Evolutionary conservation across 1,140 invertebrate genomes (phyloP), one percentile per base, ranked within the genome.

Genomic region (Luehdorfia chinensis): DNA sequence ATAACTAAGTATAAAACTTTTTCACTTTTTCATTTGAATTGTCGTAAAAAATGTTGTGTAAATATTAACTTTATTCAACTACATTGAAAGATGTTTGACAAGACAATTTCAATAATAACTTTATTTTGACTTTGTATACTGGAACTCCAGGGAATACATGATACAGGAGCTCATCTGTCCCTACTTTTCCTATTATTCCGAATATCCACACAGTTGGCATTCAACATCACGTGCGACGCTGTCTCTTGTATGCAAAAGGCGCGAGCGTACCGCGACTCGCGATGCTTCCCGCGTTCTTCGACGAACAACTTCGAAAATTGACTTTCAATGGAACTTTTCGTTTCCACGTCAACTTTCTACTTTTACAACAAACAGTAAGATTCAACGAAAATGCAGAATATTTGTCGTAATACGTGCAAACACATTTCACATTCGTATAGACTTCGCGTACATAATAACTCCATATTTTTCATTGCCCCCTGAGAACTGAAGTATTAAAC

Each of bases 251-350:
- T 57, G 49, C 55, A 57, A 52, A 52, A 46, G 55, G 49, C 55
- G 39, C 43, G 39, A 21, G 31, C 37, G 15, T 25, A 28, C 47
- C 32, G 39, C 55, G 49, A 58, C 50, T 59, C 47, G 46, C 36
- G 53, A 66, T 67, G 58, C 74, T 19, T 37, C 33, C 37, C 59
- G 55, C 68, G 62, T 67, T 50, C 66, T 23, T 34, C 55, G 14
- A 37, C 65, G 60, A 45, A 63, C 63, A 79, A 84, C 75, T 81
- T 81, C 45, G 66, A 75, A 79, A 84, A 81, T 80, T 73, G 74
- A 84, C 75, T 84, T 81, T 80, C 67, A 78, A 75, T 78, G 66
- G 59, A 84, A 78, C 59, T 81, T 70, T 50, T 53, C 62, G 61
- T 63, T 69, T 67, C 49, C 54, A 58, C 64, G 63, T 64, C 67